Evolutionary conservation across 1,140 invertebrate species (phyloP), one percentile per base, ranked within the genome.

Genomic region (Zaprionus tsacasi): DNA sequence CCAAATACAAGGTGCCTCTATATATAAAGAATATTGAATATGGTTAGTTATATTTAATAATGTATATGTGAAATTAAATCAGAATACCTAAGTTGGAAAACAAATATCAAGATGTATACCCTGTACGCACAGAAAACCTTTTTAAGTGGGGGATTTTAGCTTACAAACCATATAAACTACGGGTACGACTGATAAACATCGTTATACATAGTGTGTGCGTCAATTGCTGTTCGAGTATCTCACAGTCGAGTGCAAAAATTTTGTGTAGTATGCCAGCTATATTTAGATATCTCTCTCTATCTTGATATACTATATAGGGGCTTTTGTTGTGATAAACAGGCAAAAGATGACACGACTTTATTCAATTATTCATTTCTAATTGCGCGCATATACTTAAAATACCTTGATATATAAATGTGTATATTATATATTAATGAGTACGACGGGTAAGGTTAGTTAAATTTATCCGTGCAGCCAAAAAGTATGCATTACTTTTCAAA

Each of bases 341-440:
- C 40, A 45, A 45, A 15, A 15, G 40, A 45, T 43, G n/a, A 45
- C 40, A 45, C 40, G n/a, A 45, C 40, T 45, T 15, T 15, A 45
- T 8, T 15, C 40, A 45, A 45, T 45, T 15, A 45, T n/a, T 45
- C 40, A 45, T 15, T 45, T 15, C n/a, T 15, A 15, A 45, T 45
- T 8, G 7, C n/a, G n/a, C 15, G 38, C 13, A 40, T n/a, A n/a
- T 40, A 17, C 40, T 15, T 8, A 15, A 45, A 15, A 15, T 7
- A 40, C 13, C 38, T n/a, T 40, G 38, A 7, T 40, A 40, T 40
- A n/a, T 30, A 30, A 2, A 27, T 3, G 1, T 30, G 27, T 30
- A 5, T 40, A 38, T n/a, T 40, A n/a, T n/a, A 40, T 21, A 21
- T 21, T n/a, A 1, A 1, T 40, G 13, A 13, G 0, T 38, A 40